Base-by-base conservation (phyloP, 1,140 invertebrate species). In the Cydia splendana region DNA sequence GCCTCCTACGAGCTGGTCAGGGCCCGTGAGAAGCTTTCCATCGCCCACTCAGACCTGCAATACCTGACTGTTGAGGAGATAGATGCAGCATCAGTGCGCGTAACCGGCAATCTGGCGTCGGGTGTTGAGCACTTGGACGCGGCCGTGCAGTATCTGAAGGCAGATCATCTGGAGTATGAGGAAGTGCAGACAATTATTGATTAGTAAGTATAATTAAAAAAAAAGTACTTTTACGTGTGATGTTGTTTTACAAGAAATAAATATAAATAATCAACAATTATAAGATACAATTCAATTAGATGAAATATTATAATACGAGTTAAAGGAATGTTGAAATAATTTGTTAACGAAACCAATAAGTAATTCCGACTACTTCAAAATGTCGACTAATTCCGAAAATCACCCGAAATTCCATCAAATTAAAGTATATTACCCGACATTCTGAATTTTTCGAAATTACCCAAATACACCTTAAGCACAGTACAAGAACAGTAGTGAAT, bases 1-100 rank as follows among this genome's bases (percentile, higher is more conserved):
- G 85, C 86, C 0, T 82, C 80, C 24, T 86, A 86, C 71, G 89
- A 91, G n/a, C 76, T 91, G 7, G 77, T 91, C 2, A 86, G 84
- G 67, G 78, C 84, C 0, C 82, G 85, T 53, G 90, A 92, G 67
- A 86, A 90, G 13, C 57, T 88, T 0, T 88, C 89, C 0, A 57
- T 85, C 1, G 79, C 84, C 0, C 38, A 79, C 7, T 76, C 62
- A 9, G 15, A 77, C 6, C 45, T 75, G 2, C 28, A 65, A 0
- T 77, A 79, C 62, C 53, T 75, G 75, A 20, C 7, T 0, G 24
- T 18, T 10, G 12, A 57, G 57, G 34, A 20, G 24, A 2, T 84
- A 28, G 48, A 78, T 75, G 3, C 51, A 76, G 65, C 81, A 34
- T 30, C 80, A 10, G 81, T 69, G 1, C 69, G 79, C 0, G 53